Conservation (phyloP, 2,888 invertebrate species). For the Diaprepes abbreviatus region DNA sequence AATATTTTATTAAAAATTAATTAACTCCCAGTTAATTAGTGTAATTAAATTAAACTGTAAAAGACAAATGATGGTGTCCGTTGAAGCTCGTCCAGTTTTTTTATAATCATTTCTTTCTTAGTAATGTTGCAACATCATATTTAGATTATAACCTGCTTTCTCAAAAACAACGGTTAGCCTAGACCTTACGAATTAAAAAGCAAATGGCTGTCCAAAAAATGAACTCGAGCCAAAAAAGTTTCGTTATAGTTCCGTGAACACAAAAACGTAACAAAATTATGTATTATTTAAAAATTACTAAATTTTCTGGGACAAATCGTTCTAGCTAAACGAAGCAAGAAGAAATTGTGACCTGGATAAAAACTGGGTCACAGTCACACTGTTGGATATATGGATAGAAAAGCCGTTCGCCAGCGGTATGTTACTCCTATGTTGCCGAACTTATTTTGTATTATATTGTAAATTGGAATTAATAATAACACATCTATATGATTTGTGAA, state of each 20-base stretch:
- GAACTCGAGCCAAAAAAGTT: slow-evolving; percentile 8
- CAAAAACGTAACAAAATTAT: slow-evolving; percentile 40
- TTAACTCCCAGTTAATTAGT: too few relatives aligned
- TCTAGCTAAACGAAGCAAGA: slow-evolving; percentile 61
- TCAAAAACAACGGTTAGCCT: slow-evolving; percentile 6
- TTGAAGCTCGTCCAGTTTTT: too few relatives aligned
- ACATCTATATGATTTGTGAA: too few relatives aligned
- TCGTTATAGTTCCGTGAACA: slow-evolving; percentile 17
- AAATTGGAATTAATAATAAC: too few relatives aligned
- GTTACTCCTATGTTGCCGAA: slow-evolving; percentile 34
- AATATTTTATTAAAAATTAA: too few relatives aligned
- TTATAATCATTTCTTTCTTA: too few relatives aligned
- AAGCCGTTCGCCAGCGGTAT: slow-evolving; percentile 41
- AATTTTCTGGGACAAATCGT: slow-evolving; percentile 63
- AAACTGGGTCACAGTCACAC: slow-evolving; percentile 66
- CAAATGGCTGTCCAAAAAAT: slow-evolving; percentile 18
- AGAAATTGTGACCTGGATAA: slow-evolving; percentile 66
- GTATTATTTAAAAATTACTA: slow-evolving; percentile 44
- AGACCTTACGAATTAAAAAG: slow-evolving; percentile 26
- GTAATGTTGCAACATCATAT: not conserved
- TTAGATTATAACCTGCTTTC: slow-evolving; percentile 22
- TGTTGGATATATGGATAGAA: slow-evolving; percentile 42
- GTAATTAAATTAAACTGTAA: too few relatives aligned
- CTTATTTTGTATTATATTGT: slow-evolving; percentile 8
- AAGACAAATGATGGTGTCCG: too few relatives aligned